These are phyloP conservation scores for Matsumurasca onukii DNA, from an alignment of 1,140 invertebrate species.

Conservation along the genomic window DNA sequence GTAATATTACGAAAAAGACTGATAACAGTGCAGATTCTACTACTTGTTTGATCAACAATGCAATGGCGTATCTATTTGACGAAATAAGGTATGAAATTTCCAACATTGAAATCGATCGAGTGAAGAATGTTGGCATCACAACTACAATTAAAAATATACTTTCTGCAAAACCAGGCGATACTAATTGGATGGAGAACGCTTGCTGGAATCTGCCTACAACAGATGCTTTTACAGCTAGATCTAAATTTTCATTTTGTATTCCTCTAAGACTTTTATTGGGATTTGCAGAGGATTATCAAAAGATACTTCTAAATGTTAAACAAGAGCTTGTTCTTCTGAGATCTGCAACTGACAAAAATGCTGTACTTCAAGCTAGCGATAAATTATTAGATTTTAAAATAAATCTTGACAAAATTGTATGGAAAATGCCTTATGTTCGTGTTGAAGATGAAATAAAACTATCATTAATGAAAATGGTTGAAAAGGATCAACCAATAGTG, in stretches of 20 bases:
- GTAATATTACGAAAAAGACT: conserved; percentile 26
- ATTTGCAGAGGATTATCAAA: conserved; percentile 52
- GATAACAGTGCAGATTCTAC: conserved; percentile 9
- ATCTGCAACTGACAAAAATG: conserved; percentile 43
- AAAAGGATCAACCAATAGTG: conserved; percentile 38
- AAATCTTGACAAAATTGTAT: conserved; percentile 41
- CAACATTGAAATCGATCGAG: conserved; percentile 49
- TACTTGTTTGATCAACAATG: conserved; percentile 22
- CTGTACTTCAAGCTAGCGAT: neutral
- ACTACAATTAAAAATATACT: conserved; percentile 48
- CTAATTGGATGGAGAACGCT: conserved; percentile 39
- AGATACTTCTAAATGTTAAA: conserved; percentile 50
- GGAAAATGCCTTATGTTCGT: conserved; percentile 41
- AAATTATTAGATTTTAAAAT: conserved; percentile 35
- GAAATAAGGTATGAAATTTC: conserved; percentile 51
- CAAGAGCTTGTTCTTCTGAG: conserved; percentile 50
- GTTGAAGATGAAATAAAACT: conserved; percentile 37
- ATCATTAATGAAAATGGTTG: conserved; percentile 34
- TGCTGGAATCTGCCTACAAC: conserved; percentile 34
- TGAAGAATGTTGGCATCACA: conserved; percentile 47
- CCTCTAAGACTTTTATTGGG: conserved; percentile 48
- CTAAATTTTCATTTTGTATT: conserved; percentile 46
- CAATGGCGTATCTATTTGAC: conserved; percentile 47
- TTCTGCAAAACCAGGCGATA: conserved; percentile 40
- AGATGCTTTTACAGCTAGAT: neutral